Evolutionary conservation across 2,888 invertebrate genomes (phyloP).

Genomic region (Drosophila sordidula): DNA sequence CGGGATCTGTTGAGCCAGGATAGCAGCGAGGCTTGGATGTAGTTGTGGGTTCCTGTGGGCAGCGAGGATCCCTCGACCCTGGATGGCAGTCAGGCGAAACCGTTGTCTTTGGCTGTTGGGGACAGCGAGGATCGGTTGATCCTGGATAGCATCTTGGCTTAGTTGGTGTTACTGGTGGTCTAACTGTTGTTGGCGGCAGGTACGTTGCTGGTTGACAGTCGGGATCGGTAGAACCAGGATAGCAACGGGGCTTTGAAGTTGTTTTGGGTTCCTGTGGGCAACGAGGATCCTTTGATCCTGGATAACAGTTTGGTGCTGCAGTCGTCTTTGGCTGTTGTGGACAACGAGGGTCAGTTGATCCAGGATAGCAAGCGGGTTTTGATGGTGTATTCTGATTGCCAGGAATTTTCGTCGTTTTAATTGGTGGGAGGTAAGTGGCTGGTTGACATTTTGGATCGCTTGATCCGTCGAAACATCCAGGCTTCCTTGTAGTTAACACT

Average conservation of each 20-base stretch:
- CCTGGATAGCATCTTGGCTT: constrained; percentile 21
- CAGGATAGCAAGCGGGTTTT: constrained; percentile 27
- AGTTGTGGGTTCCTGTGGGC: constrained; percentile 7
- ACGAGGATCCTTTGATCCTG: constrained; percentile 80
- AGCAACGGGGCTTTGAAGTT: constrained; percentile 5
- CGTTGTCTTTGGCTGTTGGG: not conserved
- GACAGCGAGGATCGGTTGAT: constrained; percentile 35
- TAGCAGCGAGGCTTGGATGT: constrained; percentile 54
- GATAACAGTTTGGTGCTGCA: not conserved
- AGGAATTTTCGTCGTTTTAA: constrained; percentile 30
- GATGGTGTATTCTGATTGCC: constrained; percentile 27
- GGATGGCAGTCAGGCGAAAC: not conserved
- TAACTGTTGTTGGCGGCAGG: not conserved
- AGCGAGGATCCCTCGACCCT: constrained; percentile 2
- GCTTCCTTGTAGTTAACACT: constrained; percentile 43
- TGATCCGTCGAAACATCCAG: constrained; percentile 83
- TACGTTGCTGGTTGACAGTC: constrained; percentile 14
- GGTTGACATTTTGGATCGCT: constrained; percentile 71
- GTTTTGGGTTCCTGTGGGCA: constrained; percentile 64
- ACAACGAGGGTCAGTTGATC: constrained; percentile 38
- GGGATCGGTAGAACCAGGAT: constrained; percentile 29
- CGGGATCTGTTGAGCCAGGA: constrained; percentile 59
- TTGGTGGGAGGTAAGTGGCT: constrained; percentile 53
- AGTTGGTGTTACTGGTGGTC: constrained; percentile 6
- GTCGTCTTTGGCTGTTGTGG: constrained; percentile 29